Base-by-base conservation (phyloP, 2,888 invertebrate genomes). In the Monopis laevigella region DNA sequence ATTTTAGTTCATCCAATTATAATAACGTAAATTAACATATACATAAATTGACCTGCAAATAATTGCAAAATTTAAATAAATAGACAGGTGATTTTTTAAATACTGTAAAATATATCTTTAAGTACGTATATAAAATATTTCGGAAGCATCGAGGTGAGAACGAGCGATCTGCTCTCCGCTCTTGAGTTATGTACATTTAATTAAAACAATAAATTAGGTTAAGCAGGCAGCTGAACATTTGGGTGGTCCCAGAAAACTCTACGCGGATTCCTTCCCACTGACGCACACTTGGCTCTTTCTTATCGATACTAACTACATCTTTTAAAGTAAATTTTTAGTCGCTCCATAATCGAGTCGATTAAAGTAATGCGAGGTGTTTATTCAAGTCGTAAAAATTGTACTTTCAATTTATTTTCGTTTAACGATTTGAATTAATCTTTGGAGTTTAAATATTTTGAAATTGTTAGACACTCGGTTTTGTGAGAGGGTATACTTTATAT, bases 161-260 rank as follows among this genome's bases (percentile, higher is more conserved):
- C 17, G 32, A 17, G 14, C 32, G 32, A 32, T 14, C 32, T 32
- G 32, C 11, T 36, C 13, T 21, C 21, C 24, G 36, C 21, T 36
- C 27, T 54, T 61, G 66, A 68, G 62, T 73, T 77, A 75, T 72
- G 72, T 65, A 64, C 68, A 67, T 69, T 74, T 77, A 78, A 78
- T 77, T 77, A 75, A 72, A 65, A 69, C 71, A 69, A 74, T 75
- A 77, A 77, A 75, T 73, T 67, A 68, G 53, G 46, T 47, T 46
- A 42, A 47, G 46, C 43, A 50, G 54, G 51, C 56, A 58, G 58
- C 62, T 57, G 62, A 51, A 56, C 52, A 51, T 51, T 50, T 67
- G 74, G 73, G 75, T 73, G 74, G 73, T 71, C 73, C 52, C 47
- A n/a, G 16, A n/a, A 13, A 28, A 36, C 28, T 21, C 29, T 26